A percentile compares a stretch with the other conserved stretches of the same genome.
Conservation (phyloP, 2,888 invertebrate genomes). For the Cremastobaeus sp. region DNA sequence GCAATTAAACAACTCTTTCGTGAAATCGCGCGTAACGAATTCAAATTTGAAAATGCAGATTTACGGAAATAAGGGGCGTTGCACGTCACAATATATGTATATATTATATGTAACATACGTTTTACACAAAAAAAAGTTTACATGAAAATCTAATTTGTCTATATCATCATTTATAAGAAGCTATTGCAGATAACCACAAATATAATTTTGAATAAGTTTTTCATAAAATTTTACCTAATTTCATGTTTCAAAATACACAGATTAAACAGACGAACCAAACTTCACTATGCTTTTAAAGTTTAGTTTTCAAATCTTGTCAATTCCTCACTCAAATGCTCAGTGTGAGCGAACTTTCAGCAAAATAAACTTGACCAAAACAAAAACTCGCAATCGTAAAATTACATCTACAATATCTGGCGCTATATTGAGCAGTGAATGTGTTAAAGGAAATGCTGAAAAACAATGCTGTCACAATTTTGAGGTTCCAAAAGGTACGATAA, state of each 20-base stretch:
- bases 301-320: constrained; percentile 18
- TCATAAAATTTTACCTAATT: too few relatives aligned
- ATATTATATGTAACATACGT: too few relatives aligned
- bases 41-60: too few relatives aligned
- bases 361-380: constrained; percentile 46
- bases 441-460: constrained; percentile 10
- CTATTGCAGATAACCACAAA: too few relatives aligned
- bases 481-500: constrained; percentile 24
- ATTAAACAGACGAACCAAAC: constrained; percentile 16
- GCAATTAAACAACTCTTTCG: too few relatives aligned
- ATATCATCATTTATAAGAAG: too few relatives aligned
- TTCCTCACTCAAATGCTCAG: constrained; percentile 45
- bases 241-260: constrained; percentile 14
- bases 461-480: constrained; percentile 30
- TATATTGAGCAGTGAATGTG: constrained; percentile 37
- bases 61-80: too few relatives aligned
- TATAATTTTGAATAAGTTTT: too few relatives aligned
- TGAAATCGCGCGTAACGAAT: too few relatives aligned
- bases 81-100: too few relatives aligned
- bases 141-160: too few relatives aligned
- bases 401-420: constrained; percentile 30
- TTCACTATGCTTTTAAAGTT: constrained; percentile 15
- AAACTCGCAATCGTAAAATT: constrained; percentile 35
- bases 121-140: too few relatives aligned
- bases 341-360: constrained; percentile 53